These are phyloP conservation scores for Liodrosophila aerea DNA, from an alignment of 2,888 invertebrate species.

Conservation along the genomic window DNA sequence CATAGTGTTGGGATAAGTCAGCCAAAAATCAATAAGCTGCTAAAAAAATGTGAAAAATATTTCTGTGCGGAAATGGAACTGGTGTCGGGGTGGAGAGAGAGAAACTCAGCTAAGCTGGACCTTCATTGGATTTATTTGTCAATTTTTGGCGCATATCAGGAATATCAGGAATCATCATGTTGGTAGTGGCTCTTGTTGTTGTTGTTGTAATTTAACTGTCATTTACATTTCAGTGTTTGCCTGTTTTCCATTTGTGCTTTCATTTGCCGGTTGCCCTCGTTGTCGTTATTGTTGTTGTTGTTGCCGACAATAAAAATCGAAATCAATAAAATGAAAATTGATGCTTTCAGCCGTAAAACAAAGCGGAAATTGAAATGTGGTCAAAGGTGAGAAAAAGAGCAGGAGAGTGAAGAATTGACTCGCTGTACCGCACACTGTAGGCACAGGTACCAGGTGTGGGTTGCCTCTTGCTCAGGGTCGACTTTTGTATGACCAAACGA, in stretches of 20 bases:
- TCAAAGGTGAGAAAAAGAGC: constrained; percentile 25
- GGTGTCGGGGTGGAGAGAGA: neutral
- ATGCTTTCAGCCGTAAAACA: constrained; percentile 75
- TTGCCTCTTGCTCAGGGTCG: constrained; percentile 34
- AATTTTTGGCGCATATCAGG: constrained; percentile 40
- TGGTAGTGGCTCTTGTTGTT: constrained; percentile 15
- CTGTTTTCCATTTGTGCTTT: constrained; percentile 27
- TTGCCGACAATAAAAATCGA: constrained; percentile 67
- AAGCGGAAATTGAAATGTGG: constrained; percentile 77
- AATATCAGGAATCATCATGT: constrained; percentile 11
- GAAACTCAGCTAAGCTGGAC: constrained; percentile 13
- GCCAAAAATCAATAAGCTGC: constrained; percentile 30
- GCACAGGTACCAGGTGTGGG: constrained; percentile 21
- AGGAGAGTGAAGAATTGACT: neutral
- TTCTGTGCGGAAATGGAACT: neutral
- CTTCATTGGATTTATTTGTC: constrained; percentile 59
- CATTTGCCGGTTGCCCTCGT: constrained; percentile 2
- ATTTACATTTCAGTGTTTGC: constrained; percentile 46
- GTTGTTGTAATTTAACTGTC: constrained; percentile 40
- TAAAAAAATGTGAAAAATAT: too few species aligned
- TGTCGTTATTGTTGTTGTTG: constrained; percentile 4
- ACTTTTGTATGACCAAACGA: constrained; percentile 6
- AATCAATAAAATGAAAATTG: constrained; percentile 78
- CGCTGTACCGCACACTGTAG: constrained; percentile 4
- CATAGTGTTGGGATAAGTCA: neutral